Evolutionary conservation across 2,797 vertebrate species (phyloP), one percentile per base, ranked within the genome.

Genomic region (Florisuga fusca): DNA sequence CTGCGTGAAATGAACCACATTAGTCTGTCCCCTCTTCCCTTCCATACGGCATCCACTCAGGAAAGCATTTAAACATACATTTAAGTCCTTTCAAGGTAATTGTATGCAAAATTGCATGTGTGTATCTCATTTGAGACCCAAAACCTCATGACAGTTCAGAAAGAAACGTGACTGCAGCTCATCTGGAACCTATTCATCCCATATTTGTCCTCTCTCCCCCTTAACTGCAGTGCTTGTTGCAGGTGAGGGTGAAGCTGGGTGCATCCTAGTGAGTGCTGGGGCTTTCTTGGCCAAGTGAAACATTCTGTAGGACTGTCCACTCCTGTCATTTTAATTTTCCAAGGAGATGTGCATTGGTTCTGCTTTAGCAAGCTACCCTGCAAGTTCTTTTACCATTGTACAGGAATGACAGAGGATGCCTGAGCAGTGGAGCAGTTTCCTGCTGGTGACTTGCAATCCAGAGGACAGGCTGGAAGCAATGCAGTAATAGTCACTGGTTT

Each of bases 51-150:
- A 29, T 71, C 9, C 41, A 41, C 29, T 63, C 25, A 46, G 45
- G 19, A 85, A 85, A 75, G 36, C 16, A 64, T 19, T 71, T 71
- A 61, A 75, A 41, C 1, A 1, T 31, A 9, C 15, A 29, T 61
- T 71, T 71, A 59, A 59, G 14, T 58, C 31, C 7, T n/a, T 84
- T 66, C 23, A 25, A 15, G 23, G 21, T 14, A 20, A 9, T 57
- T 5, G 2, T 43, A n/a, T 54, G 18, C 46, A 31, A 25, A 90
- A 61, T 27, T 7, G 12, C 17, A 23, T 14, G 10, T 53, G 22
- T 0, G 0, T 23, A 20, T 61, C 29, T 68, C 34, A 25, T 0
- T 76, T 50, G 21, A 23, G 31, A 33, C 38, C 17, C 1, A 3
- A 81, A 72, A 59, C 17, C 31, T 83, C 2, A 1, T 0, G 5